Evolutionary conservation across 2,113 vertebrate species (phyloP), one percentile per base, ranked within the genome.

Genomic region (Corapipo altera): DNA sequence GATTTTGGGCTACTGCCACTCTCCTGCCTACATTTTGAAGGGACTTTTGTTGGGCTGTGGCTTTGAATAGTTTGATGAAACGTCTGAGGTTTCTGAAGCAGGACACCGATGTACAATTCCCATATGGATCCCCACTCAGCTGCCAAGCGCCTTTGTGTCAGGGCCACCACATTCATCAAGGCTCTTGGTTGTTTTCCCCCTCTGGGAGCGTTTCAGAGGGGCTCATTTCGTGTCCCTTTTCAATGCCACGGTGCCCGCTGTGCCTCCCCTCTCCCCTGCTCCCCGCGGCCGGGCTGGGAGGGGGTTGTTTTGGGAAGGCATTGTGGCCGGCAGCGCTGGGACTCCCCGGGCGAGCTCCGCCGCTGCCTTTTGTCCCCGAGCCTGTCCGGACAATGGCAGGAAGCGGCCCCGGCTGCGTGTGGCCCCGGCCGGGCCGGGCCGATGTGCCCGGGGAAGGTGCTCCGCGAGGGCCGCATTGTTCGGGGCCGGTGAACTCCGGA

Each of bases 401-500:
- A 98, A 98, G 89, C 54, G 32, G 85, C 84, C 85, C 85, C 16
- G 87, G 89, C 93, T 84, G 80, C 24, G 8, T 4, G 89, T 86
- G 81, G 94, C 91, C 91, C 64, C 2, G 23, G 90, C 75, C 91
- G 16, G 92, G 83, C 37, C n/a, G 77, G 87, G 67, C 89, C 77
- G 83, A 24, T 78, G 94, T n/a, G 82, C 44, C 51, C 6, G 23
- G 89, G 94, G 91, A 65, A 94, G 97, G 95, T 77, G 87, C 93
- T 95, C 80, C 73, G 93, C 94, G 30, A 59, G 78, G 92, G 61
- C 92, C 33, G 96, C 96, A 98, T 98, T 98, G 98, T 98, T 97
- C 91, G 73, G 95, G 87, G 37, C 92, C 11, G 72, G 97, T 98
- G 98, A 98, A 97, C 97, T 97, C 89, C 98, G 97, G 98, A 98